A percentile compares a stretch with the other conserved stretches of the same genome.
phyloP scores from a whole-genome alignment of 2,888 invertebrate genomes.

The Drosophila colorata region DNA sequence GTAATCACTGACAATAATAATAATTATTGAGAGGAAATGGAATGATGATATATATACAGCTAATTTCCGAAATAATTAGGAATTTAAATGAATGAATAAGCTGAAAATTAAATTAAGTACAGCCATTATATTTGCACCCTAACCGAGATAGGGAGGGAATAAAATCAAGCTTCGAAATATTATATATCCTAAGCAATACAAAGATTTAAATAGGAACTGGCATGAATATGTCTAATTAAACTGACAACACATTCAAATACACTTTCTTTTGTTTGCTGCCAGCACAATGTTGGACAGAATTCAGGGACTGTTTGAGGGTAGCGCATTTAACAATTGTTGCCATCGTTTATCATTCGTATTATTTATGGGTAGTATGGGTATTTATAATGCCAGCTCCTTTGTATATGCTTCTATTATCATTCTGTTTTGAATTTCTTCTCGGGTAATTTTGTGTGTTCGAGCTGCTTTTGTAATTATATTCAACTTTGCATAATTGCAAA shows the following conservation, averaged over 20 bases:
- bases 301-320: not conserved
- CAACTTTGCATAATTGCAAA: conserved; percentile 73
- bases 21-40: too few species aligned
- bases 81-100: too few species aligned
- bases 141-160: too few species aligned
- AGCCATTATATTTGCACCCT: too few species aligned
- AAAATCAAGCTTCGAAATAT: too few species aligned
- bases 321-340: conserved; percentile 1
- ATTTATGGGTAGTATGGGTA: conserved; percentile 7
- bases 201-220: too few species aligned
- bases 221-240: too few species aligned
- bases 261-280: conserved; percentile 2
- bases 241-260: not conserved
- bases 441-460: conserved; percentile 36
- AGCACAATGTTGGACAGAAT: not conserved
- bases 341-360: conserved; percentile 26
- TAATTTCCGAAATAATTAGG: too few species aligned
- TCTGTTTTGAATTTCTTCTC: conserved; percentile 29
- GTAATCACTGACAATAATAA: too few species aligned
- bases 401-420: conserved; percentile 19
- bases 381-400: conserved; percentile 3
- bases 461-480: conserved; percentile 49
- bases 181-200: too few species aligned
- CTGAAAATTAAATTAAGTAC: too few species aligned
- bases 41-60: too few species aligned